phyloP scores from a whole-genome alignment of 2,113 vertebrate species.

The Cisticola juncidis region DNA sequence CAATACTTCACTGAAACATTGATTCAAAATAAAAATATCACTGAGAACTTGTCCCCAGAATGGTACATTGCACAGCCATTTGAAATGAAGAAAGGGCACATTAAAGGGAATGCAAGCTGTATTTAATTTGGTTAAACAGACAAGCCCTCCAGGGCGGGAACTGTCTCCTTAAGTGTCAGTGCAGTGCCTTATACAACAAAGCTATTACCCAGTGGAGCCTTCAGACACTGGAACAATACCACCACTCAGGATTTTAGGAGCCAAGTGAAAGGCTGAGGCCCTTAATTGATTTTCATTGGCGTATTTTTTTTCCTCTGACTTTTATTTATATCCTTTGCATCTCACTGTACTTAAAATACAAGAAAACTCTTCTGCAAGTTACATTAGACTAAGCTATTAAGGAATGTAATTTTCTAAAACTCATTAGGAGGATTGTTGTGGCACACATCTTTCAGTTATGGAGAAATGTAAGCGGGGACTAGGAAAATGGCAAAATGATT shows the following conservation, averaged over 20 bases:
- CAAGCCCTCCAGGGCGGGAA: neutral
- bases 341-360: neutral
- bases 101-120: neutral
- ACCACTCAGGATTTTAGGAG: neutral
- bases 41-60: neutral
- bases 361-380: neutral
- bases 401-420: neutral
- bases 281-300: neutral
- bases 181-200: neutral
- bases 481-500: neutral
- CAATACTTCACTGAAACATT: neutral
- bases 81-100: conserved; percentile 9
- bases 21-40: conserved; percentile 35
- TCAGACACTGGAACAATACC: neutral
- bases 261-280: neutral
- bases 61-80: neutral
- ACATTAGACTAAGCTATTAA: neutral
- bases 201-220: neutral
- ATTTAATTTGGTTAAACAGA: conserved; percentile 16
- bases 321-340: neutral
- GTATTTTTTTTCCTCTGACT: neutral
- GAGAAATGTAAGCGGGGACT: neutral
- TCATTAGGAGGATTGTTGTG: neutral
- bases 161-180: accelerated
- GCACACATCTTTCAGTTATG: neutral